Conservation (phyloP, 2,797 vertebrate species). For the Dromococcyx pavoninus region DNA sequence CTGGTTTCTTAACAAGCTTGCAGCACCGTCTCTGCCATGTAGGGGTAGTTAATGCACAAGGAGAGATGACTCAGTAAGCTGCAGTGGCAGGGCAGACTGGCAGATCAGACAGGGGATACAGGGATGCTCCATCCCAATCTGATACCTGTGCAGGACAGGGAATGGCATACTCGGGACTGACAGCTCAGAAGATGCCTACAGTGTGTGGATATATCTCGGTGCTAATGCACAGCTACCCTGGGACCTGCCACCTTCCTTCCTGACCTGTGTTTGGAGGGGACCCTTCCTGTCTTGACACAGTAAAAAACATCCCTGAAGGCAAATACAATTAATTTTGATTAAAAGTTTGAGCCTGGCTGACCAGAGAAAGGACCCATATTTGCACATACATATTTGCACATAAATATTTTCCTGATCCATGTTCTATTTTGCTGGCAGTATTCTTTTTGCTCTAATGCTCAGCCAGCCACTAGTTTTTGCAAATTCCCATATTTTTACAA, state of each 20-base stretch:
- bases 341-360: not conserved
- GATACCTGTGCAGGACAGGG: rapidly evolving
- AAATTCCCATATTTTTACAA: not conserved
- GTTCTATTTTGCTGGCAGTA: not conserved
- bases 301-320: not conserved
- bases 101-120: not conserved
- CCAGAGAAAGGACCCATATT: not conserved
- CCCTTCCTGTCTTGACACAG: not conserved
- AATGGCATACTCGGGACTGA: too few species aligned
- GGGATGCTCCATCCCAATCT: not conserved
- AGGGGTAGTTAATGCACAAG: rapidly evolving
- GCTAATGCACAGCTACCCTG: not conserved
- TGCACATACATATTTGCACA: not conserved
- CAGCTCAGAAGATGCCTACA: not conserved
- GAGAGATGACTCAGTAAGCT: not conserved
- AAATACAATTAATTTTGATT: not conserved
- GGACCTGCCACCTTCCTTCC: not conserved
- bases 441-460: not conserved
- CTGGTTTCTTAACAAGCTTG: not conserved
- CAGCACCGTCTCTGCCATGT: not conserved
- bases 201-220: not conserved
- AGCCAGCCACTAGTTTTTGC: not conserved
- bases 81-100: not conserved
- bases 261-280: not conserved
- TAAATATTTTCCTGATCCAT: not conserved